Percentiles rank a stretch among this genome's conserved stretches.
Evolutionary conservation across 2,888 invertebrate species (phyloP).

Genomic region (Callinectes sapidus): DNA sequence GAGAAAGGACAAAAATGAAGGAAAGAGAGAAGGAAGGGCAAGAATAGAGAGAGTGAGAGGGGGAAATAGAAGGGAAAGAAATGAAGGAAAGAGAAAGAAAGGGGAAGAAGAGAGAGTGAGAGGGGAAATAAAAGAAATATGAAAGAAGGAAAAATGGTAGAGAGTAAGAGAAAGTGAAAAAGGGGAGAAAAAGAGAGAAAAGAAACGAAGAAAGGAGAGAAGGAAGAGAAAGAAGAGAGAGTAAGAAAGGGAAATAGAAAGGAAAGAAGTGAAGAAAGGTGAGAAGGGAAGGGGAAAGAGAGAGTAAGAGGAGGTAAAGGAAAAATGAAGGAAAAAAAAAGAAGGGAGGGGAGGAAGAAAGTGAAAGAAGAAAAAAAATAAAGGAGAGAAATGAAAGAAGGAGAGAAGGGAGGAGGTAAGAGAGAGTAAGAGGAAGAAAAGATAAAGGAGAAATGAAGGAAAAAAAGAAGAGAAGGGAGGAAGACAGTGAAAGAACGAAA

Average conservation of each 20-base stretch:
- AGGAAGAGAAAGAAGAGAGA: too few relatives aligned
- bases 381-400: neutral
- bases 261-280: too few relatives aligned
- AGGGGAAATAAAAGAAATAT: neutral
- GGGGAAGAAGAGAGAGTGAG: neutral
- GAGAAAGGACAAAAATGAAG: too few relatives aligned
- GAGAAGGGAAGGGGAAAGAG: neutral
- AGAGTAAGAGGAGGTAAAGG: neutral
- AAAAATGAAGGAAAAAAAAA: neutral
- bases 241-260: too few relatives aligned
- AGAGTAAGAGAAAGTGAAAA: too few relatives aligned
- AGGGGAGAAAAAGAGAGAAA: too few relatives aligned
- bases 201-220: too few relatives aligned
- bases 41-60: too few relatives aligned
- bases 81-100: neutral
- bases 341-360: neutral
- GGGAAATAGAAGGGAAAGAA: neutral
- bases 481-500: too few relatives aligned
- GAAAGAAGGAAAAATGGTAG: neutral
- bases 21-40: too few relatives aligned
- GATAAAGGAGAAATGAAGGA: too few relatives aligned
- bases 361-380: neutral
- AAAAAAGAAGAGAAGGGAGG: neutral
- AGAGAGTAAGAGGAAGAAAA: neutral
- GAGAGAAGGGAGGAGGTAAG: neutral